Conservation (phyloP, 2,113 vertebrate species). For the Oncorhynchus keta region DNA sequence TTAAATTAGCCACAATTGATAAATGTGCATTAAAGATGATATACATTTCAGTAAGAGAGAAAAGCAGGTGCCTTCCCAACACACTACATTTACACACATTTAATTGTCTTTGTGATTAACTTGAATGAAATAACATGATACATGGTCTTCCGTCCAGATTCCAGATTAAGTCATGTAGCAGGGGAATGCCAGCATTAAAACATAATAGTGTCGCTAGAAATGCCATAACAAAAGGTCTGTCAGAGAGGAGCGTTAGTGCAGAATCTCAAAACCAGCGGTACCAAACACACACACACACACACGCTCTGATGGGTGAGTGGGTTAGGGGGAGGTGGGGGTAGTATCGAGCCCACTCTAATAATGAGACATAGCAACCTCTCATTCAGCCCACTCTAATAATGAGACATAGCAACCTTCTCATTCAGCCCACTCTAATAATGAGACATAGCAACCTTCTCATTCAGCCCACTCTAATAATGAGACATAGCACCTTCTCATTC, state of each 20-base stretch:
- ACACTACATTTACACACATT: slow-evolving; percentile 15
- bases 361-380: too few relatives aligned
- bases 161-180: slow-evolving; percentile 5
- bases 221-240: slow-evolving; percentile 32
- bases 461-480: too few relatives aligned
- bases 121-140: slow-evolving; percentile 12
- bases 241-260: slow-evolving; percentile 45
- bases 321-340: background rate
- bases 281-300: background rate
- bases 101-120: slow-evolving; percentile 39
- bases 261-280: slow-evolving; percentile 42
- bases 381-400: slow-evolving; percentile 17
- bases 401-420: slow-evolving; percentile 10
- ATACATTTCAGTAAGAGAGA: background rate
- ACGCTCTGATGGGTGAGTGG: background rate
- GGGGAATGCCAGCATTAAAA: background rate
- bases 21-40: slow-evolving; percentile 7
- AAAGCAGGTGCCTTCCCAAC: background rate
- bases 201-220: slow-evolving; percentile 22
- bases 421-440: too few relatives aligned
- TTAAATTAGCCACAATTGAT: slow-evolving; percentile 20
- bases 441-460: too few relatives aligned
- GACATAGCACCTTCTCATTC: too few relatives aligned
- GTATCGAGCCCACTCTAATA: too few relatives aligned
- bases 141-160: background rate